Evolutionary conservation across 2,797 vertebrate species (phyloP), one percentile per base, ranked within the genome.

Genomic region (Acipenser ruthenus): DNA sequence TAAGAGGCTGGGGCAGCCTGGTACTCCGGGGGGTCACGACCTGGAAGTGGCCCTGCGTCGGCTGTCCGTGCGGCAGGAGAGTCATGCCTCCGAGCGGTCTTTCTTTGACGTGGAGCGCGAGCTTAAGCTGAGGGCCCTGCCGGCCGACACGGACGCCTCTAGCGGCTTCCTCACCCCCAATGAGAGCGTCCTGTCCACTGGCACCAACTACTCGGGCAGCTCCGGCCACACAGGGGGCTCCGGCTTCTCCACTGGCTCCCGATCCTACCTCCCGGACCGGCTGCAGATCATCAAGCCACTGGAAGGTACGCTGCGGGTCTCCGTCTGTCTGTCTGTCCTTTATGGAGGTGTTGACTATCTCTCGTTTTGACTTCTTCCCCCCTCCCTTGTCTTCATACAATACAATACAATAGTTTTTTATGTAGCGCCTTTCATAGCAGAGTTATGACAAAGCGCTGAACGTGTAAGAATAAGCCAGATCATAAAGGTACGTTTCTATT

Each of bases 271-370:
- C 70, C 93, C 88, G 0, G 93, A 94, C 72, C 91, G 95, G 48
- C 88, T 95, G 76, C 93, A 94, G 86, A 93, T 94, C 0, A 76
- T 97, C 71, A 93, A 96, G 79, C 93, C 90, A 0, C 79, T 97
- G 83, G 93, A 94, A 89, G 91, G 92, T 93, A 80, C 87, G 85
- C 58, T 10, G 55, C 48, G 18, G 8, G 49, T 18, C 18, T 7
- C 51, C 18, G 12, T 60, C 12, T 11, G 1, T 58, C 11, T 66
- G 4, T 13, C 65, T 18, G 13, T 13, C 18, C 55, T 51, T 58
- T 23, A 37, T 37, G 37, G 37, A 37, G 37, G 37, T 37, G 37
- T 37, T 37, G 37, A 8, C 12, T 12, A 1, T 66, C 37, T 60
- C 10, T 56, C 1, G 37, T n/a, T 3, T 23, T 49, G 6, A 53